These are phyloP conservation scores for Xestoiulus laeticollis DNA, from an alignment of 2,888 invertebrate genomes.

Conservation along the genomic window DNA sequence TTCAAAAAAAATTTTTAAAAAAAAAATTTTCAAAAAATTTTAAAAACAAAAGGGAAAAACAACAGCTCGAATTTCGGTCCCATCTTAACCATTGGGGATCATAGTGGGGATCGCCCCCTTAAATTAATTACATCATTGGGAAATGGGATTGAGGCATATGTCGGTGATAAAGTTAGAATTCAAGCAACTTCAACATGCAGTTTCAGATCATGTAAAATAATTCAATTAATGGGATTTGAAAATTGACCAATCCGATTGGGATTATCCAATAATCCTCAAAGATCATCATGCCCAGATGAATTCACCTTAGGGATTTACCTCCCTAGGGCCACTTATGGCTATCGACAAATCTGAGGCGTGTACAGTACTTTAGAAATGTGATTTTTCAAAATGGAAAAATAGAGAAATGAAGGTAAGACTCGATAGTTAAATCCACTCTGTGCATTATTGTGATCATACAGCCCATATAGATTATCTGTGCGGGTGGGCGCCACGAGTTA, in stretches of 20 bases:
- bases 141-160: too few species aligned
- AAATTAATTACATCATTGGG: too few species aligned
- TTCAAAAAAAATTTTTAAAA: too few species aligned
- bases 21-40: too few species aligned
- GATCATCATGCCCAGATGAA: not conserved
- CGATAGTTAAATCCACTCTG: constrained; percentile 1
- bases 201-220: too few species aligned
- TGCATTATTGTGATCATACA: constrained; percentile 11
- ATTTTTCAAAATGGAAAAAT: not conserved
- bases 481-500: constrained; percentile 36
- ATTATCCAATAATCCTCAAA: not conserved
- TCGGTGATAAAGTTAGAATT: too few species aligned
- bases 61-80: too few species aligned
- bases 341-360: not conserved
- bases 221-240: not conserved
- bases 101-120: too few species aligned
- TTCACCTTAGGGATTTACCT: not conserved
- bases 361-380: not conserved
- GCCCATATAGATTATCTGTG: constrained; percentile 35
- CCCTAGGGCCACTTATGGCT: not conserved
- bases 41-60: too few species aligned
- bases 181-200: too few species aligned
- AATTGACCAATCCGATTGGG: not conserved
- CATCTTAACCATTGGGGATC: too few species aligned
- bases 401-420: not conserved